Base-by-base conservation (phyloP, 2,888 invertebrate species). In the Himalopsyche japonica region DNA sequence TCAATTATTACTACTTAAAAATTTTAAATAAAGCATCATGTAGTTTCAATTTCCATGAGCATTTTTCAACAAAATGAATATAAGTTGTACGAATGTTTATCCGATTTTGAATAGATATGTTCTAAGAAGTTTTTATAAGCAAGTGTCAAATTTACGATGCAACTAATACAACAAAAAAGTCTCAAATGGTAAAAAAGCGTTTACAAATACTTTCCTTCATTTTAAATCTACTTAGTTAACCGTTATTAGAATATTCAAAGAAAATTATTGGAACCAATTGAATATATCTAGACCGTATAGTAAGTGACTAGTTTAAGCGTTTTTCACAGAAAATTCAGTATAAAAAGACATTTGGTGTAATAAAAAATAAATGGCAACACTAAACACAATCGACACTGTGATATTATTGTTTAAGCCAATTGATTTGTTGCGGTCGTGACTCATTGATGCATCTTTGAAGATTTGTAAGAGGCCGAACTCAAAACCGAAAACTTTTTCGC, bases 351-450 rank as follows among this genome's bases (percentile, higher is more conserved):
- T 2, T 57, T 57, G 10, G 6, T 24, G 20, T 57, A 57, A 57
- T 57, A 8, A 20, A 8, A 20, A 57, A 57, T 57, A 57, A 57
- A 20, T 57, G 57, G 57, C 4, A 24, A 57, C 57, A 57, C 24
- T 20, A 20, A 57, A 57, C n/a, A 57, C 24, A n/a, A 57, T 57
- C 57, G 57, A 57, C 20, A 57, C 20, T 20, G 57, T 24, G 57
- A 20, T 57, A 57, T 20, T 57, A 84, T 81, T 81, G 78, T 84
- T 81, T 77, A 48, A 77, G 48, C 48, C 81, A n/a, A 84, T 84
- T 81, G 84, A 84, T 84, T 76, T 24, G 84, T n/a, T 30, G 37
- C 84, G 84, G 81, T 84, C 84, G 84, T 84, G 81, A 81, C 81
- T 81, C 78, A 43, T 57, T 57, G 20, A 57, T 57, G 20, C 57